phyloP scores from a whole-genome alignment of 2,113 vertebrate species.

The Salvelinus sp. region DNA sequence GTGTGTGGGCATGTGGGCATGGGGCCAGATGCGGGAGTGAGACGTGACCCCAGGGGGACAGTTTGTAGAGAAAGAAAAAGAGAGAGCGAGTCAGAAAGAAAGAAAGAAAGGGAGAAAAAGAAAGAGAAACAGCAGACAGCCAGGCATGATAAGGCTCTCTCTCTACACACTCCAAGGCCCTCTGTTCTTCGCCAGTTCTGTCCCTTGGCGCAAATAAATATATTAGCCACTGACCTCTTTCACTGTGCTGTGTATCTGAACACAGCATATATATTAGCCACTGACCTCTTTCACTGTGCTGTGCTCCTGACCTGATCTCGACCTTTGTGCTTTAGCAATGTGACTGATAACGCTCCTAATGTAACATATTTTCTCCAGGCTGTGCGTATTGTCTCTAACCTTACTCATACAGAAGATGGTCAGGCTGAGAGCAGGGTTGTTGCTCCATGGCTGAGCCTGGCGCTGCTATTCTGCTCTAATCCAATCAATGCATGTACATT shows the following conservation, averaged over 20 bases:
- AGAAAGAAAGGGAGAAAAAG: background rate
- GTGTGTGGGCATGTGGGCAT: background rate
- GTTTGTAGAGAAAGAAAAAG: background rate
- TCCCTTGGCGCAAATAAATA: background rate
- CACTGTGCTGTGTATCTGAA: background rate
- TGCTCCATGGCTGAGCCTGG: background rate
- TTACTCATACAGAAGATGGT: background rate
- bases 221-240: background rate
- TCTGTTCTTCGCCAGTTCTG: background rate
- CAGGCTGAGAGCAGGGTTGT: background rate
- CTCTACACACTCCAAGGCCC: background rate
- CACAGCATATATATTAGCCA: background rate
- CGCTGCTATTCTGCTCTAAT: slow-evolving; percentile 1
- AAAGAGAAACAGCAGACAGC: background rate
- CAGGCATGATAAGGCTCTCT: background rate
- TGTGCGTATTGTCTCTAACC: background rate
- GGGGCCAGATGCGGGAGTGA: too few species aligned
- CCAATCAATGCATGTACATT: slow-evolving; percentile 24
- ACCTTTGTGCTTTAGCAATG: too few species aligned
- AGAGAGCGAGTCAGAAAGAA: background rate
- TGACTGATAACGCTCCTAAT: too few species aligned
- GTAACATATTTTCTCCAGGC: background rate
- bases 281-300: background rate
- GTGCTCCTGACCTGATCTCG: too few species aligned
- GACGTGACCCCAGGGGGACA: too few species aligned